Conservation (phyloP, 2,888 invertebrate species). For the Cactoblastis cactorum region DNA sequence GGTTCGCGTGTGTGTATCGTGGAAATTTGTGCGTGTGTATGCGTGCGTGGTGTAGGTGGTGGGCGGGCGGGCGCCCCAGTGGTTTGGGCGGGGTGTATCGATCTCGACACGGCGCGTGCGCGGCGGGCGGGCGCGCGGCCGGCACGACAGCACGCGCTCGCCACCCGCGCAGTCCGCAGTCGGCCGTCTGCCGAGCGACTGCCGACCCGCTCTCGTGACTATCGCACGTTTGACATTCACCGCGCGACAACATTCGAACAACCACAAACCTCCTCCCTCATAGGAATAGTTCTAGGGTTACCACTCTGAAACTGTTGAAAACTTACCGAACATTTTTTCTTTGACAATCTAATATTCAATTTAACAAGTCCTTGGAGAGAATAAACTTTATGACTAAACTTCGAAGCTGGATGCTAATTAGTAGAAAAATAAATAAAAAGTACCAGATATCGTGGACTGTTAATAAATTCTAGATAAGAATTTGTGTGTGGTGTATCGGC, state of each 20-base stretch:
- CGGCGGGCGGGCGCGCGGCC: constrained; percentile 49
- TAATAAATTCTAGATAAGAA: constrained; percentile 12
- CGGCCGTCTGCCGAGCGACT: constrained; percentile 66
- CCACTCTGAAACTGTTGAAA: constrained; percentile 40
- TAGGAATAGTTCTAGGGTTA: constrained; percentile 64
- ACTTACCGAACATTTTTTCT: constrained; percentile 27
- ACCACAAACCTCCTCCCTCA: constrained; percentile 58
- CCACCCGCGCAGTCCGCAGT: constrained; percentile 71
- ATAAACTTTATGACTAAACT: constrained; percentile 36
- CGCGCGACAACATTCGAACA: constrained; percentile 63
- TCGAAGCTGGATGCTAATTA: constrained; percentile 12
- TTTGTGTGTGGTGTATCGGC: constrained; percentile 41
- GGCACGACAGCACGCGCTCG: constrained; percentile 46
- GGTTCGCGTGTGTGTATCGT: constrained; percentile 31
- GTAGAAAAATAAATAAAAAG: constrained; percentile 11
- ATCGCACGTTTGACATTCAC: constrained; percentile 57
- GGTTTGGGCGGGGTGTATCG: constrained; percentile 74
- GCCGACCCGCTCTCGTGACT: constrained; percentile 34
- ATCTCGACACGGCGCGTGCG: constrained; percentile 72
- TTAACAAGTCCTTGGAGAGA: constrained; percentile 32
- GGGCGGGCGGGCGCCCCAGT: constrained; percentile 48
- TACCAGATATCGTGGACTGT: constrained; percentile 2
- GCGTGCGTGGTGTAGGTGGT: constrained; percentile 35
- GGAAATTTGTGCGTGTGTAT: constrained; percentile 36
- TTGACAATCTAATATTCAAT: constrained; percentile 27